Evolutionary conservation across 2,888 invertebrate species (phyloP).

Genomic region (Parnassius mnemosyne): DNA sequence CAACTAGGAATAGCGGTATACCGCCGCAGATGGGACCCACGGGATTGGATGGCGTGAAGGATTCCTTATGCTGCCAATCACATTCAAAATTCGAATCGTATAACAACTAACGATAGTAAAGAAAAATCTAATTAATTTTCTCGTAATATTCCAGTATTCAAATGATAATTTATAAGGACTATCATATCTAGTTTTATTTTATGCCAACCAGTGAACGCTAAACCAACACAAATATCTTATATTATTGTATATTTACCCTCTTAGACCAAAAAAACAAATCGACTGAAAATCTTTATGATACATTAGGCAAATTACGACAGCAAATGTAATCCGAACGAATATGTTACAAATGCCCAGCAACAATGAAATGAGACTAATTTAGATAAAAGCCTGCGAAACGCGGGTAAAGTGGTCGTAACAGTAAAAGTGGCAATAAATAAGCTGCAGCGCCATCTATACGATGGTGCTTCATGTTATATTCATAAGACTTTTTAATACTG

Average conservation of each 20-base stretch:
- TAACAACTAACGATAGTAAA: no score
- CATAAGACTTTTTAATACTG: constrained; percentile 47
- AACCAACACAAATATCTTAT: background rate
- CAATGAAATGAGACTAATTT: constrained; percentile 66
- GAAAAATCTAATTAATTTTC: no score
- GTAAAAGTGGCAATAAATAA: constrained; percentile 63
- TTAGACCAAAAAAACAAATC: constrained; percentile 48
- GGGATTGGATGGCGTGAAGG: no score
- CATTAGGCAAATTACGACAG: constrained; percentile 59
- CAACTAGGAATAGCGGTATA: no score
- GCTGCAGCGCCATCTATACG: constrained; percentile 61
- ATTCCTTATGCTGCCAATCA: no score
- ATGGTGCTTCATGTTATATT: constrained; percentile 60
- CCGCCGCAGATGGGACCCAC: no score
- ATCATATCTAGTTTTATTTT: constrained; percentile 18
- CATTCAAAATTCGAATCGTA: no score
- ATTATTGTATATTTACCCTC: constrained; percentile 34
- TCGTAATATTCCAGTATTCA: no score
- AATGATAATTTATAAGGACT: no score
- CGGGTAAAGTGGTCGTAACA: constrained; percentile 62
- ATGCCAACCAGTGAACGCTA: constrained; percentile 17
- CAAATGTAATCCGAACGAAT: constrained; percentile 53
- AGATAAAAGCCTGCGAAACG: constrained; percentile 65
- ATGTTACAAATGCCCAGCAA: constrained; percentile 45
- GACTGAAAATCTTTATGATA: constrained; percentile 55